These are phyloP conservation scores for Crenichthys baileyi DNA, from an alignment of 2,797 vertebrate species.

Conservation along the genomic window DNA sequence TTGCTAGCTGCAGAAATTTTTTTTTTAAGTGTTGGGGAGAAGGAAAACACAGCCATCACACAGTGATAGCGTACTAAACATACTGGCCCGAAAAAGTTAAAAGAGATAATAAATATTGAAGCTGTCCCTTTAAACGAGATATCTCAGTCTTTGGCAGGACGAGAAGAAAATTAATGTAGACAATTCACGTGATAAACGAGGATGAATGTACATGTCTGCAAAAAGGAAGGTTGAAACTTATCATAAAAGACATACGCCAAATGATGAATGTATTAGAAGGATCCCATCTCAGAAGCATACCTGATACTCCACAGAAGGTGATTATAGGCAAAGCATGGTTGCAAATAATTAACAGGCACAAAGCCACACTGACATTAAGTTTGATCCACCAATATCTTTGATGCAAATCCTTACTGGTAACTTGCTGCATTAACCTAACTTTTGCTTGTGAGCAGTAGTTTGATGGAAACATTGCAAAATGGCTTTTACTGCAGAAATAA, in stretches of 20 bases:
- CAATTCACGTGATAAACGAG: conserved; percentile 17
- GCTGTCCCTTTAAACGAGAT: conserved; percentile 12
- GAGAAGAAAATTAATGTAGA: conserved; percentile 12
- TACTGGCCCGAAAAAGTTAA: conserved; percentile 26
- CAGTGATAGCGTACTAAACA: conserved; percentile 7
- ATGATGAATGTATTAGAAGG: conserved; percentile 6
- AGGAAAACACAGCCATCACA: conserved; percentile 22
- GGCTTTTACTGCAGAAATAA: background rate
- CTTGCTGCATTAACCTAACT: background rate
- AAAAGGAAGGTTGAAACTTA: background rate
- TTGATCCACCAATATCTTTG: background rate
- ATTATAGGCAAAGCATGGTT: background rate
- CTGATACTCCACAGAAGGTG: background rate
- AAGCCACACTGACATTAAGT: background rate
- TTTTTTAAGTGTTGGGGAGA: conserved; percentile 10
- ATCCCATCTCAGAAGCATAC: background rate
- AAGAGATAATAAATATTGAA: conserved; percentile 23
- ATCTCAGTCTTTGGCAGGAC: conserved; percentile 4
- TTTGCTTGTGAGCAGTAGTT: background rate
- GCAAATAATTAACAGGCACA: background rate
- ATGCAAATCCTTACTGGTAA: background rate
- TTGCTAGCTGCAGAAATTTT: conserved; percentile 45
- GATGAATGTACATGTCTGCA: conserved; percentile 16
- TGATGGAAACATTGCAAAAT: background rate
- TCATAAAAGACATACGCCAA: background rate